Evolutionary conservation across 2,797 vertebrate species (phyloP).

Genomic region (Antennarius maculatus): DNA sequence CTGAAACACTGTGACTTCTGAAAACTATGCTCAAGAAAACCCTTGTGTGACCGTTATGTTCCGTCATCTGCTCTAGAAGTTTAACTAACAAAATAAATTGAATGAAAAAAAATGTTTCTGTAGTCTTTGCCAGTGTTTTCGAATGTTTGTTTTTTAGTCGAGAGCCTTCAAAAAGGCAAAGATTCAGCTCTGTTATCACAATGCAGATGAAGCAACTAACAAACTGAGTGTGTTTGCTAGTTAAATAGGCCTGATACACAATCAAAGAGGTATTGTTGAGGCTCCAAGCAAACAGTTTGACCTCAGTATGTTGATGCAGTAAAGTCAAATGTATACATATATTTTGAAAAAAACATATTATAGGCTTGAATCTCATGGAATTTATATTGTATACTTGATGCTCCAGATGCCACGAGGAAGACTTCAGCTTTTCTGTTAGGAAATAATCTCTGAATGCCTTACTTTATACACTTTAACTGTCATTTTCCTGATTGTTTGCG

Average conservation of each 20-base stretch:
- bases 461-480: not conserved
- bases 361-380: not conserved
- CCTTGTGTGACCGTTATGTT: constrained; percentile 82
- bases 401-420: not conserved
- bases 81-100: constrained; percentile 90
- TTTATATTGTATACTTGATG: not conserved
- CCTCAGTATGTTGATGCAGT: not conserved
- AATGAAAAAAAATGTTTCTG: constrained; percentile 68
- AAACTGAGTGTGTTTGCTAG: constrained; percentile 23
- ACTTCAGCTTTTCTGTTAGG: not conserved
- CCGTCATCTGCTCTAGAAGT: constrained; percentile 87
- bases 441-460: constrained; percentile 15
- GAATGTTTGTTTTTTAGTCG: constrained; percentile 1
- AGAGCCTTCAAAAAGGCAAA: not conserved
- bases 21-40: constrained; percentile 84
- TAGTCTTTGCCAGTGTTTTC: constrained; percentile 33
- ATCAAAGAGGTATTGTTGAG: constrained; percentile 25
- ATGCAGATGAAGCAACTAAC: not conserved
- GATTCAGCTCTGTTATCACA: constrained; percentile 22
- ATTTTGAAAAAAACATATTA: not conserved
- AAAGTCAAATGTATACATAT: not conserved
- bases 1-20: constrained; percentile 89
- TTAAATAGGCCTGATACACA: constrained; percentile 8
- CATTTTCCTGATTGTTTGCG: not conserved
- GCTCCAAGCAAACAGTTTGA: constrained; percentile 17